phyloP scores from a whole-genome alignment of 1,140 invertebrate species.

The Potamilus streckersoni region DNA sequence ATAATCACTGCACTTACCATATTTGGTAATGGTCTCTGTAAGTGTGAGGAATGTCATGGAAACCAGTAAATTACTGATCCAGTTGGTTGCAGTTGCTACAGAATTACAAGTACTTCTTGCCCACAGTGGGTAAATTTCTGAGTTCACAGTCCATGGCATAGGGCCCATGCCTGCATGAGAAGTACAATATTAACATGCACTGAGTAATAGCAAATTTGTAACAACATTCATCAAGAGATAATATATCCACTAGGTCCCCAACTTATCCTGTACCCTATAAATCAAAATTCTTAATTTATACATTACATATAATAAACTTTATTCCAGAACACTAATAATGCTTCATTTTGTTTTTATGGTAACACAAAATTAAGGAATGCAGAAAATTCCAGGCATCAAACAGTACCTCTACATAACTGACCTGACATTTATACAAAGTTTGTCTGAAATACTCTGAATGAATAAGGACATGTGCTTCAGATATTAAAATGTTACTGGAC shows the following conservation, averaged over 20 bases:
- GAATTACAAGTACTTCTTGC: conserved; percentile 72
- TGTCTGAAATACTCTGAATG: no score
- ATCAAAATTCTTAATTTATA: not conserved
- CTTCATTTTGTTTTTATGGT: no score
- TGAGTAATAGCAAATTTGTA: not conserved
- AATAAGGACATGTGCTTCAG: not conserved
- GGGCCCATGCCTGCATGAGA: conserved; percentile 72
- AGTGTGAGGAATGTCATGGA: conserved; percentile 74
- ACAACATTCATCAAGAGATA: not conserved
- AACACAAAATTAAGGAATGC: not conserved
- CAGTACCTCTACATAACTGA: no score
- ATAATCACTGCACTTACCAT: conserved; percentile 62
- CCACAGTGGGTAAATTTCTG: conserved; percentile 77
- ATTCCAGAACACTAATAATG: not conserved
- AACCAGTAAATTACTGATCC: conserved; percentile 74
- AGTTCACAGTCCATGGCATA: conserved; percentile 77
- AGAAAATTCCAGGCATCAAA: not conserved
- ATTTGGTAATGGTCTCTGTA: conserved; percentile 69
- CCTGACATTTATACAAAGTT: no score
- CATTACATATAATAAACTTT: not conserved
- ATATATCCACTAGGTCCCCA: not conserved
- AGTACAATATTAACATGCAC: not conserved
- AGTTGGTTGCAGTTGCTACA: conserved; percentile 74
- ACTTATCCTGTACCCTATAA: no score
- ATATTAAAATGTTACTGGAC: no score